A percentile compares a stretch with the other conserved stretches of the same genome.
Conservation (phyloP, 2,797 vertebrate genomes). For the Sebastes kiyomatsui region DNA sequence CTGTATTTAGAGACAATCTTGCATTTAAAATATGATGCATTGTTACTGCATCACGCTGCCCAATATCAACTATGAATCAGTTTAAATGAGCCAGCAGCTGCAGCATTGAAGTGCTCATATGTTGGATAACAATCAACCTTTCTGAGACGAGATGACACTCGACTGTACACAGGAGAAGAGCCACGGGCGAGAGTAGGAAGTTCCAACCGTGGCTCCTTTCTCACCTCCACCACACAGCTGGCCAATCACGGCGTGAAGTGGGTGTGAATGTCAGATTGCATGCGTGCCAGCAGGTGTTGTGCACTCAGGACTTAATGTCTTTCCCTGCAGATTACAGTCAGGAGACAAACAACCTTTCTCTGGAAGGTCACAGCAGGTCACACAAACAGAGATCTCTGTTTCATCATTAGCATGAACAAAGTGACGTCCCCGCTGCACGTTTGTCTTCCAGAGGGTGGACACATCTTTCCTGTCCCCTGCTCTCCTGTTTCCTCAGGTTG, state of each 20-base stretch:
- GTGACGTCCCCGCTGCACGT: neutral
- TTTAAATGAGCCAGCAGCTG: too few relatives aligned
- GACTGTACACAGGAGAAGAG: too few relatives aligned
- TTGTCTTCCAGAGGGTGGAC: neutral
- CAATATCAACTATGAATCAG: too few relatives aligned
- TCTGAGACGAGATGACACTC: neutral
- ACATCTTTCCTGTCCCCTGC: neutral
- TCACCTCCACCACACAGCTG: neutral
- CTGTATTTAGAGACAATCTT: too few relatives aligned
- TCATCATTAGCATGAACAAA: conserved; percentile 34
- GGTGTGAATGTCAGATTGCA: neutral
- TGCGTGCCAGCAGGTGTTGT: neutral
- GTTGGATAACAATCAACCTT: neutral
- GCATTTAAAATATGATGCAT: too few relatives aligned
- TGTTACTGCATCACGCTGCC: too few relatives aligned
- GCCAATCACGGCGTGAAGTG: neutral
- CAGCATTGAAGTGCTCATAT: too few relatives aligned
- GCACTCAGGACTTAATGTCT: conserved; percentile 1
- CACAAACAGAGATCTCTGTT: conserved; percentile 6
- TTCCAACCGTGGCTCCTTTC: neutral
- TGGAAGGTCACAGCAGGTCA: conserved; percentile 15
- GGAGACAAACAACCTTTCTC: conserved; percentile 11
- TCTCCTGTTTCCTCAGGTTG: neutral
- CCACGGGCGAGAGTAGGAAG: too few relatives aligned
- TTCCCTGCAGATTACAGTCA: neutral